Evolutionary conservation across 2,888 invertebrate genomes (phyloP), one percentile per base, ranked within the genome.

Genomic region (Eueremaeus valkanovi): DNA sequence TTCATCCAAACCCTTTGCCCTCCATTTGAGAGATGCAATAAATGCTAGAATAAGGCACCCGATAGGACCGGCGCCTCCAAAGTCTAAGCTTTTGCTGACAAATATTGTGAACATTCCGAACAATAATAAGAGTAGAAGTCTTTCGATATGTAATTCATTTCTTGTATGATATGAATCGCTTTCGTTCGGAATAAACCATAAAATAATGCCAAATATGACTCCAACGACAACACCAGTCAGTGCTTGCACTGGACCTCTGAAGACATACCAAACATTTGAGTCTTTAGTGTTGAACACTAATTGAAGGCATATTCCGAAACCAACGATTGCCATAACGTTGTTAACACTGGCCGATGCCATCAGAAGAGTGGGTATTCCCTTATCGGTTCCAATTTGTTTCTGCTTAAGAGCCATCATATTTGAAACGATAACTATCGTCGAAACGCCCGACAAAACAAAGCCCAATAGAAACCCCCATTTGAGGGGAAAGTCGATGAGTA

Each of bases 401-500:
- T 88, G 88, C 18, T 95, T 88, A 24, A 97, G 86, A 42, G 91
- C 87, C 83, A 97, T 90, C 78, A 98, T 87, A 80, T 93, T 92
- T 0, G 97, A 95, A 24, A 98, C 96, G 13, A 97, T 91, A 18
- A 98, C 96, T 3, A 97, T 97, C 0, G 97, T 96, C 0, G 95
- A 94, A 0, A 98, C 96, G 0, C 96, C 97, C 0, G 94, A 93
- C 76, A 95, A 85, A 76, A 93, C 89, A 49, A 91, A 88, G 13
- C 88, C 88, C 78, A 66, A 68, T 29, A 76, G 51, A 24, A 78
- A 68, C 51, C 86, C 94, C 95, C 42, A 95, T 85, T 73, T 95
- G 87, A 93, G 93, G 0, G 95, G 92, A 79, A 96, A 85, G 72
- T 86, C 88, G 2, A 96, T 86, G 6, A 95, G 84, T 81, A 87